Conservation (phyloP, 1,140 invertebrate species). For the Rhysida immarginata region DNA sequence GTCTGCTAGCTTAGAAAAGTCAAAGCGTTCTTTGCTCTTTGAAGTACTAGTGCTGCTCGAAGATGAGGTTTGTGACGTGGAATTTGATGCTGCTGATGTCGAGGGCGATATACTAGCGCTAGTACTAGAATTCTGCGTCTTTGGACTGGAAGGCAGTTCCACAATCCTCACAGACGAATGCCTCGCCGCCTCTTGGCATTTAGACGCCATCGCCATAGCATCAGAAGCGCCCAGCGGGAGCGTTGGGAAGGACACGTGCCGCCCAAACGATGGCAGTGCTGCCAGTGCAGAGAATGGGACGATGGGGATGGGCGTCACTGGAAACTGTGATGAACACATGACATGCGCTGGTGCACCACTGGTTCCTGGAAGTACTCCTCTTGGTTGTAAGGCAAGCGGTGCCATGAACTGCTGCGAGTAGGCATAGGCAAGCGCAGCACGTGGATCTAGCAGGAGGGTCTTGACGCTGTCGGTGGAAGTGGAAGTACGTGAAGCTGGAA, state of each 20-base stretch:
- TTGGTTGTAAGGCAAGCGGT: not conserved
- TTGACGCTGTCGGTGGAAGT: not conserved
- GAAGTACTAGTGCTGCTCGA: constrained; percentile 6
- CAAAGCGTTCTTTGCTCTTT: constrained; percentile 18
- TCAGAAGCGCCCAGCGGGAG: not conserved
- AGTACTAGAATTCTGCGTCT: no score
- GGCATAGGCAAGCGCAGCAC: constrained; percentile 2
- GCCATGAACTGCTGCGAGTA: constrained; percentile 2
- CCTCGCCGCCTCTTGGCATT: no score
- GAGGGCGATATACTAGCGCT: not conserved
- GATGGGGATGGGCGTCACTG: not conserved
- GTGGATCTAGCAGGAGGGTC: not conserved
- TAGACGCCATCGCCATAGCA: not conserved
- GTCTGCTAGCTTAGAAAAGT: constrained; percentile 22
- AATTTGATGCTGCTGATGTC: constrained; percentile 9
- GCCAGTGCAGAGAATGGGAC: not conserved
- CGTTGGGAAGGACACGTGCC: not conserved
- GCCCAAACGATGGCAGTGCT: not conserved
- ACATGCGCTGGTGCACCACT: not conserved
- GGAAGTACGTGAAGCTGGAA: not conserved
- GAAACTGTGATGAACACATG: constrained; percentile 4
- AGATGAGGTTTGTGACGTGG: constrained; percentile 9
- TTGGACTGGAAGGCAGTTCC: no score
- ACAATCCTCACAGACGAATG: constrained; percentile 7
- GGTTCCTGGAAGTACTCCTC: not conserved